These are phyloP conservation scores for Nannospalax galili DNA, from an alignment of 2,113 vertebrate genomes.

Conservation along the genomic window DNA sequence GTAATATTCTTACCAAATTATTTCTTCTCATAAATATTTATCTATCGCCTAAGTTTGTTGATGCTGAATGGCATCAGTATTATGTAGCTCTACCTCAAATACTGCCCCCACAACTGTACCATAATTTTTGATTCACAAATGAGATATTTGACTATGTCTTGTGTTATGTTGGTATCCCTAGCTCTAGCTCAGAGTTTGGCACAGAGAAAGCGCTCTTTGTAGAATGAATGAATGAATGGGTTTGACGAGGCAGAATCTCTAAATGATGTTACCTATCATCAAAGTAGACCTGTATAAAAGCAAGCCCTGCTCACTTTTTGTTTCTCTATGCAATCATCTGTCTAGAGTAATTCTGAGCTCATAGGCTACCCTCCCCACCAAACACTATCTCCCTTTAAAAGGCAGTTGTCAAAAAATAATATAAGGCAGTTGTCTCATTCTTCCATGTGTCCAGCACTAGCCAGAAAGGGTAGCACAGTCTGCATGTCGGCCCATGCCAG, in stretches of 20 bases:
- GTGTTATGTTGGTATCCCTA: conserved; percentile 7
- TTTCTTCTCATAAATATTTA: conserved; percentile 81
- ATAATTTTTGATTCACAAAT: conserved; percentile 45
- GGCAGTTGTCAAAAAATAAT: not conserved
- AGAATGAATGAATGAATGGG: not conserved
- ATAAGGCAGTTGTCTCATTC: conserved; percentile 6
- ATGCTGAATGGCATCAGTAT: not conserved
- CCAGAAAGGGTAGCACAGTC: not conserved
- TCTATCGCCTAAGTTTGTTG: conserved; percentile 57
- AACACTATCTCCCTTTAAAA: conserved; percentile 36
- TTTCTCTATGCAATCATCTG: not conserved
- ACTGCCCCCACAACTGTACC: not conserved
- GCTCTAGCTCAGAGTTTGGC: not conserved
- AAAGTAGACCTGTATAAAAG: not conserved
- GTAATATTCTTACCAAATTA: conserved; percentile 68
- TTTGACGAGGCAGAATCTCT: not conserved
- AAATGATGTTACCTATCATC: not conserved
- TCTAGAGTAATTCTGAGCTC: not conserved
- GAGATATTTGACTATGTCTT: conserved; percentile 12
- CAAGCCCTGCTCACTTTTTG: not conserved
- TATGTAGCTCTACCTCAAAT: not conserved
- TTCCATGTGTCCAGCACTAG: not conserved
- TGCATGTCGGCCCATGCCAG: conserved; percentile 18
- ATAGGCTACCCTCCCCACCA: not conserved
- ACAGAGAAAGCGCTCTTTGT: not conserved